Conservation (phyloP, 2,797 vertebrate genomes). For the Poeciliopsis paucimaculata region DNA sequence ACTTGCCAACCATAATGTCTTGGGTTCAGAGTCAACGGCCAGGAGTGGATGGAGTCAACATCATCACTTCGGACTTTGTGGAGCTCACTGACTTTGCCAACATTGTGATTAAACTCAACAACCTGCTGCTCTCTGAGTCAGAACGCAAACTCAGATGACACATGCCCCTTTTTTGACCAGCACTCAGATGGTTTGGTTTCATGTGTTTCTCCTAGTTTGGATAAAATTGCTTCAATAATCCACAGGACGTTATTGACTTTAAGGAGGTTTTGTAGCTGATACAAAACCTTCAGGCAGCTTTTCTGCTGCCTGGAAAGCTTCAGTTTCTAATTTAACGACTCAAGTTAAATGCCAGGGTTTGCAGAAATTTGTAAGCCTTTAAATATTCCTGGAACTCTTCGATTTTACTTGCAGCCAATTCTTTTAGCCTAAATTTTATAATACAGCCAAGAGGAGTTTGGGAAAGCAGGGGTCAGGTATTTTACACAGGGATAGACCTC, state of each 20-base stretch:
- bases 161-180: neutral
- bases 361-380: constrained; percentile 14
- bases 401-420: constrained; percentile 2
- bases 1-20: constrained; percentile 92
- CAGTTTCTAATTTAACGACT: constrained; percentile 5
- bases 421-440: neutral
- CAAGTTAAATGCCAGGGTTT: neutral
- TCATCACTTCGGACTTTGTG: constrained; percentile 98
- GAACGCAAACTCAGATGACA: constrained; percentile 68
- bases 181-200: neutral
- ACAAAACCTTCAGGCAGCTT: neutral
- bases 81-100: constrained; percentile 96
- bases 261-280: constrained; percentile 1
- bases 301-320: constrained; percentile 3
- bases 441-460: constrained; percentile 33
- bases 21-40: constrained; percentile 95
- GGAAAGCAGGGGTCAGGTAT: constrained; percentile 16
- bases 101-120: constrained; percentile 92
- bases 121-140: constrained; percentile 82
- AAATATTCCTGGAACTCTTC: constrained; percentile 14
- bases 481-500: constrained; percentile 11
- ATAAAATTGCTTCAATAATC: neutral
- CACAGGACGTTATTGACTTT: neutral
- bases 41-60: constrained; percentile 91
- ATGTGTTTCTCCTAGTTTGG: neutral